Base-by-base conservation (phyloP, 2,888 invertebrate species). In the Rhorus exstirpatorius region DNA sequence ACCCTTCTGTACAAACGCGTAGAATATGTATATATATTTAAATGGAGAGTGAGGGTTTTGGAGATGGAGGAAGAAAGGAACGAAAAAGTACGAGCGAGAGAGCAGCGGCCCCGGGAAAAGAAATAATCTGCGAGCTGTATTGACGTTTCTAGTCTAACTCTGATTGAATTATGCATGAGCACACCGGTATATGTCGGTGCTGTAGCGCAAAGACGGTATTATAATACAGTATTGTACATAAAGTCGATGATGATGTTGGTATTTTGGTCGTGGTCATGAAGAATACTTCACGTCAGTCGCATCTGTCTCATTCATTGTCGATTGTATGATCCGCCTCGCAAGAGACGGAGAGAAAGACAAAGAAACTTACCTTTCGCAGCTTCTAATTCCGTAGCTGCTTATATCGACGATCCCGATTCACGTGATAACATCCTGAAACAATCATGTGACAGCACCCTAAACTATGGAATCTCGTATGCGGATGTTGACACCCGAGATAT, bases 111-210 rank as follows among this genome's bases (percentile, higher is more conserved):
- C 91, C 92, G 92, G 92, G 92, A 91, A 92, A 92, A 92, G 92
- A 93, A 93, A 92, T 92, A 93, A 93, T 93, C 93, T 92, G 92
- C 92, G 92, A 93, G 93, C 93, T 93, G 92, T 93, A 93, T 93
- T 93, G 93, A 93, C 93, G 93, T 93, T 93, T 93, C 92, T 93
- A 93, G 93, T 93, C 93, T 92, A 92, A 93, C 92, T 92, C 92
- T 93, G 93, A 93, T 93, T 92, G 93, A 93, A 93, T 93, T 93
- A 93, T 93, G 93, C 93, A 93, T 93, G 92, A 92, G 92, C 90
- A 91, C 90, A 92, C 91, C 92, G 90, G 91, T 90, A 90, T 70
- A 65, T 88, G 55, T 14, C 41, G 41, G 26, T 55, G 24, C 21
- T 35, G 19, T 17, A n/a, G 51, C 21, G 35, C 21, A 53, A 51